Conservation (phyloP, 2,888 invertebrate genomes). For the Nycteola revayana region DNA sequence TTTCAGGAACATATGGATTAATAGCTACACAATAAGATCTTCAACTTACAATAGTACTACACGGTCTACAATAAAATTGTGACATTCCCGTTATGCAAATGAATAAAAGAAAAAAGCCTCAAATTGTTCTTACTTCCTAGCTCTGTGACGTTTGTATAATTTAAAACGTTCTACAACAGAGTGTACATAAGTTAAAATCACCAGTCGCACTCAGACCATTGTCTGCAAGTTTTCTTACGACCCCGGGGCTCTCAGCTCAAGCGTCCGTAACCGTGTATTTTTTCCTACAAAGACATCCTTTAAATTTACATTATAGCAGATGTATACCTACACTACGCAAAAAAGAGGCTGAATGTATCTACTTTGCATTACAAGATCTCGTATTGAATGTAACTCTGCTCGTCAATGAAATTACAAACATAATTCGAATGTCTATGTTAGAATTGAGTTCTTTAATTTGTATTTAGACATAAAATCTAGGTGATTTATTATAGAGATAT, state of each 20-base stretch:
- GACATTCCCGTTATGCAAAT: too few species aligned
- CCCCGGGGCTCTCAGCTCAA: background rate
- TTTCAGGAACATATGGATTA: too few species aligned
- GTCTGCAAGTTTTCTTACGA: background rate
- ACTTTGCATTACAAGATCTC: slow-evolving; percentile 28
- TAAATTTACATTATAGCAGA: slow-evolving; percentile 8
- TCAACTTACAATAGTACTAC: too few species aligned
- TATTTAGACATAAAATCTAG: background rate
- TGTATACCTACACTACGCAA: slow-evolving; percentile 3
- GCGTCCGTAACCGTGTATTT: background rate
- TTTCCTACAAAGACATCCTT: slow-evolving; percentile 8
- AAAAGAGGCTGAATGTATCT: slow-evolving; percentile 29
- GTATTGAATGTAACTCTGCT: slow-evolving; percentile 24
- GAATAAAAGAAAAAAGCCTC: too few species aligned
- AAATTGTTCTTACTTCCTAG: too few species aligned
- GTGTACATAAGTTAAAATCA: too few species aligned
- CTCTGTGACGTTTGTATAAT: too few species aligned
- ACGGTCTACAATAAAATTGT: too few species aligned
- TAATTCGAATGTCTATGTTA: slow-evolving; percentile 21
- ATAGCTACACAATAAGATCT: too few species aligned
- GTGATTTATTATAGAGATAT: background rate
- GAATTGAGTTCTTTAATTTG: slow-evolving; percentile 5
- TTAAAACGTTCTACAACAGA: too few species aligned
- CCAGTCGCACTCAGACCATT: background rate
- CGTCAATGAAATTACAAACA: slow-evolving; percentile 31